phyloP scores from a whole-genome alignment of 2,113 vertebrate species.

The Struthidea cinerea region DNA sequence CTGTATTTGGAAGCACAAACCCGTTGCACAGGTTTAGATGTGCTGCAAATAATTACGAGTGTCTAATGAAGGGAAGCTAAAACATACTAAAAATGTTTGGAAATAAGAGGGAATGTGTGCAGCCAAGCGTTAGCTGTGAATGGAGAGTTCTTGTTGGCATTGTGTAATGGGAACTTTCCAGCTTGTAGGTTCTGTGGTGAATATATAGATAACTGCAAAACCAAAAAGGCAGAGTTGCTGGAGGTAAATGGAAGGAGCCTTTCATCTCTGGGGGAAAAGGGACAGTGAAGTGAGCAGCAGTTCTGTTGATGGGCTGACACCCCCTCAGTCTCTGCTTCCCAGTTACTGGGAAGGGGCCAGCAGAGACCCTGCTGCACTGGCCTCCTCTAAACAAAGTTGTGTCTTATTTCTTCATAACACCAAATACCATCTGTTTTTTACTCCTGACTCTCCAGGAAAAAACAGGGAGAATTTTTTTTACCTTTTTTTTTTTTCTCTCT shows the following conservation, averaged over 20 bases:
- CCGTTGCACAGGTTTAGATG: background rate
- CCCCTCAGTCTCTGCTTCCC: background rate
- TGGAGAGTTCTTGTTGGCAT: background rate
- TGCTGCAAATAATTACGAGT: slow-evolving; percentile 23
- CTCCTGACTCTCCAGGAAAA: background rate
- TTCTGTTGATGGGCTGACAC: background rate
- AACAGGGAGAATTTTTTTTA: background rate
- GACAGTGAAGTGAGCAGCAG: background rate
- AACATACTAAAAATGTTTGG: slow-evolving; percentile 8
- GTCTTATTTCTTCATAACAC: background rate
- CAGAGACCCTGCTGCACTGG: background rate
- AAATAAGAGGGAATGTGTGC: background rate
- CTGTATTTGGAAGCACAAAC: background rate
- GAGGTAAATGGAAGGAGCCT: background rate
- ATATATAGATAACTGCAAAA: background rate
- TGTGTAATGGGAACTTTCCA: background rate
- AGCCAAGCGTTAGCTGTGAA: background rate
- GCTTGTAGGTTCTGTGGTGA: background rate
- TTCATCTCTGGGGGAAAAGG: background rate
- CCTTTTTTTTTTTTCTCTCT: no score
- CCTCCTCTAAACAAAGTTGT: background rate
- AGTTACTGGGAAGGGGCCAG: background rate
- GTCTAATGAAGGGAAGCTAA: slow-evolving; percentile 8
- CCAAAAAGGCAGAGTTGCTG: background rate
- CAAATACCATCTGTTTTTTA: background rate